Evolutionary conservation across 2,888 invertebrate species (phyloP).

Genomic region (Cephus rjabovi): DNA sequence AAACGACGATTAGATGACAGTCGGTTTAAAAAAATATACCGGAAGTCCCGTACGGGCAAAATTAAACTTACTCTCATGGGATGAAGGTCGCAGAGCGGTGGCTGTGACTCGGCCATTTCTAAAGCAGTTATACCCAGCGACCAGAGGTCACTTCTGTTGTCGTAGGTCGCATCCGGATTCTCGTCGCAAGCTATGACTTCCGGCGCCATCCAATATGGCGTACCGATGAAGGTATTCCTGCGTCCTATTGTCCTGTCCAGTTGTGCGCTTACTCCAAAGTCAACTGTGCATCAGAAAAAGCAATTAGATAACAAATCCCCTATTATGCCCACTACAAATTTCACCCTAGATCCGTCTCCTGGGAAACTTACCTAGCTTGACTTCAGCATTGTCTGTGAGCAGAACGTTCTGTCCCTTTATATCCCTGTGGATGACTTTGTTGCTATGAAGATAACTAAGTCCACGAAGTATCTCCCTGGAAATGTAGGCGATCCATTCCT

Average conservation of each 20-base stretch:
- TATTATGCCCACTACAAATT: background rate
- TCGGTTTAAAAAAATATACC: background rate
- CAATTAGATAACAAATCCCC: background rate
- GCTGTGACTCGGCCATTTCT: constrained; percentile 99
- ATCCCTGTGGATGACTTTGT: constrained; percentile 99
- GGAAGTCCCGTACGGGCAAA: background rate
- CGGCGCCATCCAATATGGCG: constrained; percentile 99
- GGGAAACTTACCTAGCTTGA: constrained; percentile 84
- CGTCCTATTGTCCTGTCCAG: constrained; percentile 98
- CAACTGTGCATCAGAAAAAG: constrained; percentile 74
- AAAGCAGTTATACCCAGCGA: constrained; percentile 96
- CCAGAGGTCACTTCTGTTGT: constrained; percentile 95
- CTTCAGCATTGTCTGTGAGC: constrained; percentile 99
- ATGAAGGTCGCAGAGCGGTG: constrained; percentile 98
- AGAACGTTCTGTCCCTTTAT: constrained; percentile 99
- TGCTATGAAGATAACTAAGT: constrained; percentile 96
- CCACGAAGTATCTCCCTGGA: constrained; percentile 96
- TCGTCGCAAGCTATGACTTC: constrained; percentile 99
- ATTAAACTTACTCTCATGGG: constrained; percentile 84
- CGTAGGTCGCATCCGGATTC: constrained; percentile 99
- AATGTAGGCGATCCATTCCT: constrained; percentile 99
- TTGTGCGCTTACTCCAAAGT: constrained; percentile 99
- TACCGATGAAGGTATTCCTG: constrained; percentile 98
- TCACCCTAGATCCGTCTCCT: background rate
- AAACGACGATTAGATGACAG: background rate